Conservation (phyloP, 2,113 vertebrate species). For the Recurvirostra avosetta region DNA sequence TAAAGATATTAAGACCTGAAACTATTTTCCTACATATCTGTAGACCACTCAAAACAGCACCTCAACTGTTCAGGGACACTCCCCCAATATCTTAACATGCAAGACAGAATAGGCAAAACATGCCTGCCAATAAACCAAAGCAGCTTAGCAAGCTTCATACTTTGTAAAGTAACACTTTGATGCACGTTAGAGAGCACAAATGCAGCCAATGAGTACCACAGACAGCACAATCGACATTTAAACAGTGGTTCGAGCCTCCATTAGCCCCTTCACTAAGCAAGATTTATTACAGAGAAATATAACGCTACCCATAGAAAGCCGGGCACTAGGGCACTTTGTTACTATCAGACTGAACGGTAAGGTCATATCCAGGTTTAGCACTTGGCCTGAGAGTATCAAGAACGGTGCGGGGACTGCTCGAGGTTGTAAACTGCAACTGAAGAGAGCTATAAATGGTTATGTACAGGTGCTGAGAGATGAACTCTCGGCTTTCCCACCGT, state of each 20-base stretch:
- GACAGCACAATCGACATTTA: rapidly evolving
- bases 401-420: rapidly evolving
- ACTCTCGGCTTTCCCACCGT: neutral
- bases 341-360: neutral
- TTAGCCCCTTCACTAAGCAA: neutral
- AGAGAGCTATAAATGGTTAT: rapidly evolving
- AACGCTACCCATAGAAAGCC: neutral
- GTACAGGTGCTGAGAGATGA: rapidly evolving
- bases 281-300: neutral
- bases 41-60: neutral
- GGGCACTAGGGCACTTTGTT: too few relatives aligned
- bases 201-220: rapidly evolving
- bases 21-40: neutral
- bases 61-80: neutral
- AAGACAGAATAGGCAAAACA: neutral
- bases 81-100: neutral
- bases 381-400: too few relatives aligned
- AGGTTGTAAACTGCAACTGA: rapidly evolving
- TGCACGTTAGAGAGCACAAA: rapidly evolving
- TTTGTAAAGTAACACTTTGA: neutral
- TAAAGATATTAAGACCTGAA: neutral
- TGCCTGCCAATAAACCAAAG: neutral
- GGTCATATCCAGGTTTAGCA: neutral
- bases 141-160: neutral
- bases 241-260: neutral